Percentiles rank a stretch among this genome's conserved stretches.
Evolutionary conservation across 2,797 vertebrate species (phyloP).

Genomic region (Scomberomorus guttatus): DNA sequence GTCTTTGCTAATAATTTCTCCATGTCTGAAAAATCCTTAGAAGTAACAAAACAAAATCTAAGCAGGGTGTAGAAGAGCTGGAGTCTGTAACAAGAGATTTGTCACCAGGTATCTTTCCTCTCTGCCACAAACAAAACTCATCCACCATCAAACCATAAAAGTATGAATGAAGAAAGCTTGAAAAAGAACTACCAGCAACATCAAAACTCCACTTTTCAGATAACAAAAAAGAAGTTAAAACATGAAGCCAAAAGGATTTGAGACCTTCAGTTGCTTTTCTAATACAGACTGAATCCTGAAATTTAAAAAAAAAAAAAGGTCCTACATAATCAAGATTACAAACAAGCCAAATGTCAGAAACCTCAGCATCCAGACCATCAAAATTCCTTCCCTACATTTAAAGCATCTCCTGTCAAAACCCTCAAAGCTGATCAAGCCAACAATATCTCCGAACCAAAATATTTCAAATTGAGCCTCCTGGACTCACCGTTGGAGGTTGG

Average conservation of each 20-base stretch:
- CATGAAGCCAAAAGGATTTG: neutral
- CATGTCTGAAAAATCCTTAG: neutral
- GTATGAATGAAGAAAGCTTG: neutral
- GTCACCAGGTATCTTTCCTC: neutral
- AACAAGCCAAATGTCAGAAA: neutral
- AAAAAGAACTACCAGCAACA: neutral
- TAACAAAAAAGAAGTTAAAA: neutral
- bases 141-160: neutral
- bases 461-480: neutral
- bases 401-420: neutral
- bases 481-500: conserved; percentile 88
- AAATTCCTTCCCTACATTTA: neutral
- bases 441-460: neutral
- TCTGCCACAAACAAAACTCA: conserved; percentile 3
- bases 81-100: neutral
- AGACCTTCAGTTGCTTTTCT: neutral
- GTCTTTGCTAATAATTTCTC: neutral
- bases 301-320: neutral
- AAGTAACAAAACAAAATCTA: neutral
- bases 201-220: neutral
- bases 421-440: neutral
- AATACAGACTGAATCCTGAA: neutral
- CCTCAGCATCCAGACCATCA: neutral
- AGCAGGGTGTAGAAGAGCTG: neutral
- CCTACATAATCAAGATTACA: neutral